phyloP scores from a whole-genome alignment of 2,113 vertebrate species.

The Burhinus oedicnemus region DNA sequence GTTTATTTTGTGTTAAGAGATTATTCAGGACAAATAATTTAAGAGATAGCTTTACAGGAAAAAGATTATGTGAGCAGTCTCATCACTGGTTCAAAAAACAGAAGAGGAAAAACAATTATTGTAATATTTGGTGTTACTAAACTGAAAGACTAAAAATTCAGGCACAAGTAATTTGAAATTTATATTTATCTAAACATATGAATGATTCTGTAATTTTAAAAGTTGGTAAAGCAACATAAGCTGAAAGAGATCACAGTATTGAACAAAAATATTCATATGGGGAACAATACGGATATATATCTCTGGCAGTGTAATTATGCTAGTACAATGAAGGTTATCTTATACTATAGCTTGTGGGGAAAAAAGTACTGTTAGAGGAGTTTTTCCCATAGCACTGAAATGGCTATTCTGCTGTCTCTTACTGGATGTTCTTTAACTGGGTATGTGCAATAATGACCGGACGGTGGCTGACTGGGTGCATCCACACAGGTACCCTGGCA shows the following conservation, averaged over 20 bases:
- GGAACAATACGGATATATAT: background rate
- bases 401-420: background rate
- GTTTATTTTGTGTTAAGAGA: background rate
- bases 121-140: background rate
- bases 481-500: background rate
- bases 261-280: background rate
- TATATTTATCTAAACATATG: background rate
- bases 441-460: rapidly evolving
- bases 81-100: background rate
- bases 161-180: background rate
- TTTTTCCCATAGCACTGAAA: background rate
- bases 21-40: background rate
- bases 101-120: background rate
- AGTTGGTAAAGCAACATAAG: background rate
- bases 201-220: background rate
- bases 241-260: background rate
- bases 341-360: background rate
- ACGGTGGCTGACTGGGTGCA: background rate
- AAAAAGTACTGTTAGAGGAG: background rate
- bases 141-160: background rate
- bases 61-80: background rate
- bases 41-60: background rate
- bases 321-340: background rate
- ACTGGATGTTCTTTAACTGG: background rate
- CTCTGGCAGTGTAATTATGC: background rate